Conservation (phyloP, 2,113 vertebrate genomes). For the Nymphicus hollandicus region DNA sequence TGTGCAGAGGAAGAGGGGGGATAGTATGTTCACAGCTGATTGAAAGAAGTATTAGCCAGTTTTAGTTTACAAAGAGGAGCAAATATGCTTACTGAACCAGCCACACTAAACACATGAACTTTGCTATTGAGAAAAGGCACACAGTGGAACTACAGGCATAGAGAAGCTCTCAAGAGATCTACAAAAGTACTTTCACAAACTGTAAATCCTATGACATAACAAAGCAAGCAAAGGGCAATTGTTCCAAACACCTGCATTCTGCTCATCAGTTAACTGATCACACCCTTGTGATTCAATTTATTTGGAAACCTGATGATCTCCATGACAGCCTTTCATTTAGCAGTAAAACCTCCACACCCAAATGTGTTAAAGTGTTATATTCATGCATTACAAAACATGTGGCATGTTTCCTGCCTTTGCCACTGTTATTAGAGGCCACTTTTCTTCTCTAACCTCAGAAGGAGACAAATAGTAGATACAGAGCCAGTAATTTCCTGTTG, state of each 20-base stretch:
- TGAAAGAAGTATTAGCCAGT: neutral
- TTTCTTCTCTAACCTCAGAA: neutral
- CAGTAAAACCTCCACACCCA: neutral
- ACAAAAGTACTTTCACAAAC: neutral
- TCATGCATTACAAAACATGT: neutral
- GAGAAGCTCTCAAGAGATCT: neutral
- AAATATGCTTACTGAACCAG: neutral
- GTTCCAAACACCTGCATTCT: neutral
- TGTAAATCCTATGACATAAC: neutral
- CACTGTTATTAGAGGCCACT: neutral
- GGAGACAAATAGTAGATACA: neutral
- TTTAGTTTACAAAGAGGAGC: neutral
- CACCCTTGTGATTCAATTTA: neutral
- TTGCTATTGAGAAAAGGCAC: neutral
- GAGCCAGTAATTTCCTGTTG: neutral
- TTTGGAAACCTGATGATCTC: neutral
- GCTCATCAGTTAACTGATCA: neutral
- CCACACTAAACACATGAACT: neutral
- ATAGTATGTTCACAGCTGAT: neutral
- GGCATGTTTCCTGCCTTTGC: neutral
- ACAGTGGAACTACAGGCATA: neutral
- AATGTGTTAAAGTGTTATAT: neutral
- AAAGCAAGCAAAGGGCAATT: neutral
- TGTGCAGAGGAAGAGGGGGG: neutral
- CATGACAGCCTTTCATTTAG: neutral